phyloP scores from a whole-genome alignment of 2,797 vertebrate genomes.

The Silurus aristotelis region DNA sequence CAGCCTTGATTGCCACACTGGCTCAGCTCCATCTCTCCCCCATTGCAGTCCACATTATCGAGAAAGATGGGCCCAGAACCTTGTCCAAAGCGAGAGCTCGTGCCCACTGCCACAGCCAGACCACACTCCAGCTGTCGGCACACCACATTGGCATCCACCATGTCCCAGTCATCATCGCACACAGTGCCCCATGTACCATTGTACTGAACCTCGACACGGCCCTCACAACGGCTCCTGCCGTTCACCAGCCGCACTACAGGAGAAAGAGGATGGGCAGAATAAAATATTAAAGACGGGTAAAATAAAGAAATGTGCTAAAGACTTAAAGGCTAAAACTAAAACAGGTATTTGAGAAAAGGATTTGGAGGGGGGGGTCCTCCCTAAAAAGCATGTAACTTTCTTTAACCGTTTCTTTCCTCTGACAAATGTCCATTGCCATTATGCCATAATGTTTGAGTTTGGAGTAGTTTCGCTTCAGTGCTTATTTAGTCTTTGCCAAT shows the following conservation, averaged over 20 bases:
- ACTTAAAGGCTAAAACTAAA: not conserved
- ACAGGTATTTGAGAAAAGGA: not conserved
- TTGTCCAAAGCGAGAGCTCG: constrained; percentile 84
- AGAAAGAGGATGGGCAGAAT: not conserved
- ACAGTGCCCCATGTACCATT: constrained; percentile 89
- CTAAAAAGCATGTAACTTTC: not conserved
- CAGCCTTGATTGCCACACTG: constrained; percentile 88
- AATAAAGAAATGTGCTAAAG: not conserved
- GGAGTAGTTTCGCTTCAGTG: not conserved
- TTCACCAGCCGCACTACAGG: constrained; percentile 84
- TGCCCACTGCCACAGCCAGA: constrained; percentile 75
- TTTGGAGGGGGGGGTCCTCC: not conserved
- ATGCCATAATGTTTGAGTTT: not conserved
- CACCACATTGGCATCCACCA: constrained; percentile 91
- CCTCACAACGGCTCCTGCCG: constrained; percentile 83
- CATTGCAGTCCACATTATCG: constrained; percentile 93
- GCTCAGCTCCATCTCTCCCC: constrained; percentile 80
- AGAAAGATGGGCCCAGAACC: constrained; percentile 85
- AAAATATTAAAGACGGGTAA: not conserved
- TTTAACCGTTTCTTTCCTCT: not conserved
- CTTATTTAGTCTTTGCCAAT: not conserved
- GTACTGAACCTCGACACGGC: constrained; percentile 86
- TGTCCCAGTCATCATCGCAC: constrained; percentile 95
- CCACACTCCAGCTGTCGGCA: constrained; percentile 90
- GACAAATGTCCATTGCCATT: not conserved